Evolutionary conservation across 2,888 invertebrate species (phyloP), one percentile per base, ranked within the genome.

Genomic region (Nymphalis urticae): DNA sequence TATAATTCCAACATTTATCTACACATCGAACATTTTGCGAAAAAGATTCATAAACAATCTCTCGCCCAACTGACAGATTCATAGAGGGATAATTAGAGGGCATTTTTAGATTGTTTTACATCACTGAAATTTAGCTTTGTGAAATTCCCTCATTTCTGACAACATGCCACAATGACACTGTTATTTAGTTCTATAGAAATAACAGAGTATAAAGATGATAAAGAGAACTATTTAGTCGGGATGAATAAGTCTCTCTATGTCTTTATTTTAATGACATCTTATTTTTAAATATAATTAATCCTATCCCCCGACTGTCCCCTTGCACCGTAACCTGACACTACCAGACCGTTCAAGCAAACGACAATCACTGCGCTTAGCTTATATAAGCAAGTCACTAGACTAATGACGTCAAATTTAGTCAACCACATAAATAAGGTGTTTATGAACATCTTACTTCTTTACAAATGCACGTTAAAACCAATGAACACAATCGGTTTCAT

Each of bases 31-130:
- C 79, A 79, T 78, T 74, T 75, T 73, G 79, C 70, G 75, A 75
- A 68, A 69, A 75, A 72, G 75, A 73, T 68, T 72, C 76, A 76
- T 74, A 62, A 81, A 80, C 70, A 73, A 75, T 73, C 74, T 70
- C 69, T 72, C 71, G 75, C 76, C 76, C 76, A 67, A 76, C 76
- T 76, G 82, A 78, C 75, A 74, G 79, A 73, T 76, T 78, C 77
- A 77, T 79, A 73, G 77, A 76, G 73, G 79, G 77, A 75, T 73
- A 77, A 75, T 76, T 76, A 79, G 76, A 77, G 83, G 82, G 82
- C 90, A 90, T 90, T 81, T 89, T 88, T 88, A 81, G 80, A 78
- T 79, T 62, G 73, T 68, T 73, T 72, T 82, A 77, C 79, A 79
- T 81, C 65, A 83, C 82, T 74, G 74, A 75, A 83, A 84, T 82